These are phyloP conservation scores for Phasianus colchicus DNA, from an alignment of 2,113 vertebrate genomes.

Conservation along the genomic window DNA sequence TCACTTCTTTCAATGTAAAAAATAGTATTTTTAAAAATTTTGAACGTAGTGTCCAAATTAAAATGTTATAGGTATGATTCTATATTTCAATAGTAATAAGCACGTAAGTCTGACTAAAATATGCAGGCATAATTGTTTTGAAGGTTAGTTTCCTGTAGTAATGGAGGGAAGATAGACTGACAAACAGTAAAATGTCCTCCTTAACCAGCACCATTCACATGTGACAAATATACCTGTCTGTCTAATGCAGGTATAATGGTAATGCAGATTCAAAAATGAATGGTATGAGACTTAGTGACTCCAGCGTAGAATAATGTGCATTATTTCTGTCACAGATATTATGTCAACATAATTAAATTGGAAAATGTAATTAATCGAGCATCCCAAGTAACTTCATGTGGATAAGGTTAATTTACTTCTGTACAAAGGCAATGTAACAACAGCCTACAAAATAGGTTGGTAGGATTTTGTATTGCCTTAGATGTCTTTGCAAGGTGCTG, in stretches of 20 bases:
- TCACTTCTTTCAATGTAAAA: rapidly evolving
- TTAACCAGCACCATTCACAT: neutral
- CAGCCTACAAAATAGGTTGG: neutral
- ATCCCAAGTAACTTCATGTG: neutral
- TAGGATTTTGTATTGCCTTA: neutral
- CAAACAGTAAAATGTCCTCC: neutral
- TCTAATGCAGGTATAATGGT: neutral
- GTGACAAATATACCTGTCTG: neutral
- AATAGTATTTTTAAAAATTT: neutral
- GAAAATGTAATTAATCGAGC: slow-evolving; percentile 31
- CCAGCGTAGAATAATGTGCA: neutral
- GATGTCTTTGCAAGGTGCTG: neutral
- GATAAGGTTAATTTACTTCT: slow-evolving; percentile 16
- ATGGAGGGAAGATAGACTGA: neutral
- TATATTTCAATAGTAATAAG: neutral
- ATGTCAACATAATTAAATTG: slow-evolving; percentile 14
- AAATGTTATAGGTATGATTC: neutral
- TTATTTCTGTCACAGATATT: slow-evolving; percentile 13
- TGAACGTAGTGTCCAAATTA: neutral
- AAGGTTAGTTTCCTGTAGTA: neutral
- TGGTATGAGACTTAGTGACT: neutral
- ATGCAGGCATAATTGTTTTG: neutral
- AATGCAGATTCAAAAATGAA: neutral
- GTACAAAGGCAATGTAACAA: neutral
- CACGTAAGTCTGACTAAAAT: neutral